Base-by-base conservation (phyloP, 2,888 invertebrate genomes). In the Anoplius nigerrimus region DNA sequence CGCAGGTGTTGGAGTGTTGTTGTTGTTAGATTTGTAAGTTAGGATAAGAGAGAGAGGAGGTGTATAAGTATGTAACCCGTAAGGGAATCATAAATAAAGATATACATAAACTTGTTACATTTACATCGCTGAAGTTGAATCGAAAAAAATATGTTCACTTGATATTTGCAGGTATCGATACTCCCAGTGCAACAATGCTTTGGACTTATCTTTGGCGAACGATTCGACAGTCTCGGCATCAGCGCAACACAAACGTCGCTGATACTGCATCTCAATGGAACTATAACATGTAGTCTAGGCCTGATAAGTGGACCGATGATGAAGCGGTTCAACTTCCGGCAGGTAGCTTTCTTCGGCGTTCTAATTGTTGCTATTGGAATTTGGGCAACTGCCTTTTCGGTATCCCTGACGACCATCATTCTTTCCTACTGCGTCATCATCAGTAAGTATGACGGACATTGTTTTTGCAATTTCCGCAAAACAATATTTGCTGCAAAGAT, bases 141-240 rank as follows among this genome's bases (percentile, higher is more conserved):
- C n/a, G n/a, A n/a, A n/a, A n/a, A n/a, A n/a, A n/a, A n/a, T n/a
- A n/a, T n/a, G n/a, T 3, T 34, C 6, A 6, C 11, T 3, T 13
- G 1, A 21, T 34, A 18, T 16, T 87, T 87, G 56, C 74, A 90
- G 90, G 77, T 88, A 21, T 83, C 87, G 42, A 71, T 89, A 27
- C 76, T 88, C 22, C 89, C 89, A 2, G 72, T 90, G 43, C 85
- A 87, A 66, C 89, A 89, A 83, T 89, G 87, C 74, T 90, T 90
- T 72, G 90, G 90, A 6, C 83, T 90, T 46, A 88, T 90, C 58
- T 90, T 88, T 77, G 78, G 86, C 69, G 82, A 85, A 20, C 88
- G 89, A 54, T 90, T 90, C 62, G 51, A 77, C 27, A 76, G 69
- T 15, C 82, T 89, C 78, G 85, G 84, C 20, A 86, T 90, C 53